Conservation (phyloP, 2,797 vertebrate genomes). For the Molossus molossus region DNA sequence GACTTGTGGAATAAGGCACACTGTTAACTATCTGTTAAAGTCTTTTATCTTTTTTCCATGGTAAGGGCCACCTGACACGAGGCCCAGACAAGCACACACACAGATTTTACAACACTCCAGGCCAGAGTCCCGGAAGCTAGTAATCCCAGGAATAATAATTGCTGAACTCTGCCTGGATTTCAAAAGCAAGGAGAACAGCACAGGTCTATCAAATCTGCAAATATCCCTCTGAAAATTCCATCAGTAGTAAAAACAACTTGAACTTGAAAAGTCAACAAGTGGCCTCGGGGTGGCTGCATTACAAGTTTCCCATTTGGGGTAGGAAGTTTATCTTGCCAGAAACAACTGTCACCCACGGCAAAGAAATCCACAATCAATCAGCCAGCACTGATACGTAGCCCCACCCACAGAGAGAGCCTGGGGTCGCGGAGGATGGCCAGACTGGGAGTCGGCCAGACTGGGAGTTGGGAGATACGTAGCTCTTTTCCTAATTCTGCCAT, state of each 20-base stretch:
- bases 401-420: not conserved
- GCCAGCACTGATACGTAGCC: not conserved
- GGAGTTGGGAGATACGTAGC: not conserved
- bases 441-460: too few relatives aligned
- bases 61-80: not conserved
- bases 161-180: slow-evolving; percentile 40
- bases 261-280: slow-evolving; percentile 29
- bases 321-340: not conserved
- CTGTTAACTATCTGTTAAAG: not conserved
- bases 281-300: not conserved
- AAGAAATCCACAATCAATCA: not conserved
- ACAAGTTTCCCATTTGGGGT: not conserved
- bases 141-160: slow-evolving; percentile 45
- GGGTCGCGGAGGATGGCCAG: not conserved
- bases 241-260: slow-evolving; percentile 25
- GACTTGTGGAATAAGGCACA: not conserved
- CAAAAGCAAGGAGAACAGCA: slow-evolving; percentile 1
- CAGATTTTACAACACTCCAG: not conserved
- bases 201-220: not conserved
- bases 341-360: not conserved
- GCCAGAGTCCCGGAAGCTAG: not conserved
- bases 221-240: slow-evolving; percentile 41
- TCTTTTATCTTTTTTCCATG: not conserved
- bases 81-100: not conserved
- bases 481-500: not conserved